Evolutionary conservation across 2,113 vertebrate genomes (phyloP).

Genomic region (Xyrauchen texanus): DNA sequence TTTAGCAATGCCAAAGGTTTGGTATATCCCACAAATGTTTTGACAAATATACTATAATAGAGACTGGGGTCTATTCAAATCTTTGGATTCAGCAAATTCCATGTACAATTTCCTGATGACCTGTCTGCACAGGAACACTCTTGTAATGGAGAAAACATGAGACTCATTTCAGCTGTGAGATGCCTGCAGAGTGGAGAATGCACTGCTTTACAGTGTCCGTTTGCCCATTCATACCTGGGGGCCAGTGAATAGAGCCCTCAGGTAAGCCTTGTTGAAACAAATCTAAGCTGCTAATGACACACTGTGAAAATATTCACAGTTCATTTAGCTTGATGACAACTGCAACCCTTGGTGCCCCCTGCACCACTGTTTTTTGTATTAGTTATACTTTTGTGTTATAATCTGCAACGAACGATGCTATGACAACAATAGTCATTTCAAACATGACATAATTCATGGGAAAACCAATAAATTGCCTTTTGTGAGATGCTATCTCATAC

Average conservation of each 20-base stretch:
- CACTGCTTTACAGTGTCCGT: conserved; percentile 64
- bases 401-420: conserved; percentile 72
- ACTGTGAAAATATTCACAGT: conserved; percentile 93
- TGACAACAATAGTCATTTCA: conserved; percentile 66
- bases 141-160: conserved; percentile 14
- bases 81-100: background rate
- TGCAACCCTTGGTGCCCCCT: conserved; percentile 61
- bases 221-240: conserved; percentile 80
- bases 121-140: conserved; percentile 13
- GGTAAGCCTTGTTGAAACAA: conserved; percentile 88
- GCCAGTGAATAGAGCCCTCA: conserved; percentile 83
- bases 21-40: background rate
- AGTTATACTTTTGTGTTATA: conserved; percentile 75
- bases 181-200: conserved; percentile 1
- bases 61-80: background rate
- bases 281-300: conserved; percentile 89
- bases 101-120: background rate
- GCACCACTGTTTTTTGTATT: conserved; percentile 60
- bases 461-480: conserved; percentile 53
- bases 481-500: conserved; percentile 39
- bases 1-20: background rate
- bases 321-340: conserved; percentile 94
- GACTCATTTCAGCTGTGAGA: conserved; percentile 18
- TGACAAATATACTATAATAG: background rate
- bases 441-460: conserved; percentile 62